Evolutionary conservation across 2,797 vertebrate genomes (phyloP).

Genomic region (Tragopan temminckii): DNA sequence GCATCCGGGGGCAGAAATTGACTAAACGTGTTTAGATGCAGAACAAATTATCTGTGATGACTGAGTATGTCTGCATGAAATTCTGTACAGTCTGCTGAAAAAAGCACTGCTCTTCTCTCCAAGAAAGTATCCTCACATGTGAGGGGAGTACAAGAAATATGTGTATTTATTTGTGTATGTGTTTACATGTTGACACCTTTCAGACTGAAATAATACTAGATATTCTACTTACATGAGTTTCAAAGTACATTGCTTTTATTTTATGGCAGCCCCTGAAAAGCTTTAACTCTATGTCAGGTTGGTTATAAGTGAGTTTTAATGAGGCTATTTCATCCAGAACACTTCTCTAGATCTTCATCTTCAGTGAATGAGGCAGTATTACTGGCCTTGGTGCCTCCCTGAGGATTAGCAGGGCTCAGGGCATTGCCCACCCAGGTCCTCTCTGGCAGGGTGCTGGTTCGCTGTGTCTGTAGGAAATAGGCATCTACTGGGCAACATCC

Average conservation of each 20-base stretch:
- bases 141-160: neutral
- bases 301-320: neutral
- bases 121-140: neutral
- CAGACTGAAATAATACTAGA: neutral
- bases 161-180: neutral
- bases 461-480: neutral
- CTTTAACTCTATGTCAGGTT: neutral
- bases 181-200: neutral
- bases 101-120: rapidly evolving
- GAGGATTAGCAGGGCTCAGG: neutral
- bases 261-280: neutral
- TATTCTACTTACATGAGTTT: neutral
- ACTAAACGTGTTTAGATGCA: neutral
- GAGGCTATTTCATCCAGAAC: neutral
- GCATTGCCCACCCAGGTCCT: neutral
- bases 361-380: neutral
- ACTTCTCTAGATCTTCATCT: neutral
- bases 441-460: neutral
- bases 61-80: neutral
- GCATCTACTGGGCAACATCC: neutral
- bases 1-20: neutral
- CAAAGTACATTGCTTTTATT: neutral
- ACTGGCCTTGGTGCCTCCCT: neutral
- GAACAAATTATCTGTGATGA: neutral
- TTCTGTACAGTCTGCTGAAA: neutral